Conservation (phyloP, 2,113 vertebrate species). For the Cariama cristata region DNA sequence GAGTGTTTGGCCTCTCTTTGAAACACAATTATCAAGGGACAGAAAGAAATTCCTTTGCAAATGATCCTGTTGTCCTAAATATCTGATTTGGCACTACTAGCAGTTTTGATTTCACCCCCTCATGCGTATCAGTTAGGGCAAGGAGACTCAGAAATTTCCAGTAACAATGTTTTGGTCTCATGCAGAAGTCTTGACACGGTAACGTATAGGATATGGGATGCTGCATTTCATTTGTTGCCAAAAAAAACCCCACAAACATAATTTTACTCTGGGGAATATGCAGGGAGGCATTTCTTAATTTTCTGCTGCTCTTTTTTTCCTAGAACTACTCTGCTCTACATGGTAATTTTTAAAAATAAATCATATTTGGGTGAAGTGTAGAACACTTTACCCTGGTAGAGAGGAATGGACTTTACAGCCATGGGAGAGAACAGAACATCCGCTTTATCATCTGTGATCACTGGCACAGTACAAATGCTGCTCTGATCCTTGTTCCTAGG, state of each 20-base stretch:
- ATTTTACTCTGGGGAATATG: background rate
- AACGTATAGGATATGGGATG: accelerated
- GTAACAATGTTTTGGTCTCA: background rate
- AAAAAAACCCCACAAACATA: background rate
- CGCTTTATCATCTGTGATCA: background rate
- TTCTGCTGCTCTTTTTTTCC: background rate
- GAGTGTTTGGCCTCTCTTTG: background rate
- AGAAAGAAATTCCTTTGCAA: background rate
- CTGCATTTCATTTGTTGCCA: background rate
- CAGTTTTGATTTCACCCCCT: background rate
- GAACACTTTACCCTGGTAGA: background rate
- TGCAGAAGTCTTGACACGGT: background rate
- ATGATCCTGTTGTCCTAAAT: background rate
- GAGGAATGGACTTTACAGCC: background rate
- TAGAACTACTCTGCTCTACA: background rate
- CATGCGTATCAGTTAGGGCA: background rate
- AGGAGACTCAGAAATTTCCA: background rate
- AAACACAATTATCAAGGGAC: background rate
- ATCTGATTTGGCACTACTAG: background rate
- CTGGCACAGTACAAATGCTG: background rate
- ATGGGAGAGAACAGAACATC: background rate
- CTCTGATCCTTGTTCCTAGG: constrained; percentile 24
- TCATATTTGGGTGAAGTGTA: background rate
- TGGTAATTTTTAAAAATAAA: background rate
- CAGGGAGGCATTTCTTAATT: background rate